phyloP scores from a whole-genome alignment of 2,113 vertebrate species.

The Pedionomus torquatus region DNA sequence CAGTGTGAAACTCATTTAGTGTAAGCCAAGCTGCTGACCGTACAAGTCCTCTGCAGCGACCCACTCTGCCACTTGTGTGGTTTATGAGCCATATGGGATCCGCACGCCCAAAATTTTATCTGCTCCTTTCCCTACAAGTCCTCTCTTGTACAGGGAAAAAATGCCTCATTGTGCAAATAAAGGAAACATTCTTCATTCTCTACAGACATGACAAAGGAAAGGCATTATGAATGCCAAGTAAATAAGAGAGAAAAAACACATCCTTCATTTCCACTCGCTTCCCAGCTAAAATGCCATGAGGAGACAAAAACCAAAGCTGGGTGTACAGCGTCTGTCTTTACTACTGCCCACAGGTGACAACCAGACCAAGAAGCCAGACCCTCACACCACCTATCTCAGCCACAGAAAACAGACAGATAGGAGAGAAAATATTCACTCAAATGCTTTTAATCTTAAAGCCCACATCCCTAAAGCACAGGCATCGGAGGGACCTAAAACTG shows the following conservation, averaged over 20 bases:
- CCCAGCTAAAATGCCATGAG: background rate
- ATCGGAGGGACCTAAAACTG: background rate
- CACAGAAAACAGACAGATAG: background rate
- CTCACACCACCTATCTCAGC: background rate
- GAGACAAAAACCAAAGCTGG: accelerated
- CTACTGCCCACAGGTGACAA: accelerated
- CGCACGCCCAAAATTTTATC: constrained; percentile 11
- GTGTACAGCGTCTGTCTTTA: background rate
- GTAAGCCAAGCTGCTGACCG: constrained; percentile 10
- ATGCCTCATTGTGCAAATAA: background rate
- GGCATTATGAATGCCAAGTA: background rate
- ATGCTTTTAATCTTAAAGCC: background rate
- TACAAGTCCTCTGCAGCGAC: background rate
- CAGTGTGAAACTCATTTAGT: background rate
- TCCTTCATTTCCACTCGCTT: background rate
- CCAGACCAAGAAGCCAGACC: background rate
- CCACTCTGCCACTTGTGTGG: constrained; percentile 12
- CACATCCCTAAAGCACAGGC: background rate
- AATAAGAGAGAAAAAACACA: background rate
- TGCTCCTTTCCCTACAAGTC: constrained; percentile 12
- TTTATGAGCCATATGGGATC: constrained; percentile 9
- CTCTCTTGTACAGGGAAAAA: constrained; percentile 15
- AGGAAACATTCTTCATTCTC: constrained; percentile 15
- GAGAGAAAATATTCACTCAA: background rate
- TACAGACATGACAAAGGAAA: background rate